Evolutionary conservation across 2,113 vertebrate species (phyloP).

Genomic region (Himantopus leucocephalus): DNA sequence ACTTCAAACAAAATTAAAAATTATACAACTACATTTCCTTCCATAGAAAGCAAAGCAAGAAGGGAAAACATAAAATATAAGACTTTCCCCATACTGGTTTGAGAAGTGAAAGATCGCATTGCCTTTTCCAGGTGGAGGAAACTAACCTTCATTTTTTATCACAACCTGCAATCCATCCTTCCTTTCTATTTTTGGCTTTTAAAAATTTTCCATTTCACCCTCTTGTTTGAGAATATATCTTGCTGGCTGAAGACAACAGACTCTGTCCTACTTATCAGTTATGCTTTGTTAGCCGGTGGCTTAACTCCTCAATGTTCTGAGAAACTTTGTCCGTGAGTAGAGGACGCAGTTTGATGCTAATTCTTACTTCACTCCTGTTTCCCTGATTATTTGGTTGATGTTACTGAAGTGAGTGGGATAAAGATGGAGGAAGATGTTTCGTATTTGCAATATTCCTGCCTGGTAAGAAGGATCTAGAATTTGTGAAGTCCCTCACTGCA

Average conservation of each 20-base stretch:
- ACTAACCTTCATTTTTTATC: not conserved
- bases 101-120: not conserved
- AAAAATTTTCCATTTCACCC: not conserved
- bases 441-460: not conserved
- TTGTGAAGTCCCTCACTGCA: not conserved
- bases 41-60: not conserved
- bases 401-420: not conserved
- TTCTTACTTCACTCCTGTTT: not conserved
- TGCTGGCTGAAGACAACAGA: not conserved
- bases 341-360: not conserved
- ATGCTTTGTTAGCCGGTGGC: not conserved
- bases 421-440: not conserved
- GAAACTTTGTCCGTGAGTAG: accelerated
- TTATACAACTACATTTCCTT: not conserved
- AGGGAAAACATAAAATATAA: not conserved
- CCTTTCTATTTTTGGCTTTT: not conserved
- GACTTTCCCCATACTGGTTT: not conserved
- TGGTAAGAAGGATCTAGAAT: not conserved
- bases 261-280: not conserved
- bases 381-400: not conserved
- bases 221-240: not conserved
- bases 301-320: not conserved
- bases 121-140: not conserved
- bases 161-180: not conserved
- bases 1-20: not conserved